Base-by-base conservation (phyloP, 2,113 vertebrate genomes). In the Cyanoliseus patagonus region DNA sequence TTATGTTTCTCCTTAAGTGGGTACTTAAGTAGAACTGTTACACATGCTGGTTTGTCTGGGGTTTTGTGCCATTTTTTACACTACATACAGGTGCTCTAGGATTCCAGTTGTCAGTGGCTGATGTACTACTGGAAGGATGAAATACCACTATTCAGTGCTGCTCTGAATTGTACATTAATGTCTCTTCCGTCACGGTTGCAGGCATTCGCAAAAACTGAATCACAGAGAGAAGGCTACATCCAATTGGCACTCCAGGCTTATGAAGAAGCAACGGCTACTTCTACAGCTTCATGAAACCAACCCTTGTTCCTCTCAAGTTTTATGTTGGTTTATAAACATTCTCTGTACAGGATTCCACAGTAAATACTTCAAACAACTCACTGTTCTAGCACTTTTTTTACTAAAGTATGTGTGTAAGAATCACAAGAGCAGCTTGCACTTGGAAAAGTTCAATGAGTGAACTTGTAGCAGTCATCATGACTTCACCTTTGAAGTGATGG, bases 121-220 rank as follows among this genome's bases (percentile, higher is more conserved):
- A 39, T 51, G 2, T 18, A 27, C 16, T 8, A 24, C 5, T 14
- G 42, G 13, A 55, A 44, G 9, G 25, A 11, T 70, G 20, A 47
- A 62, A 14, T 64, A 41, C 46, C 7, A 15, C 19, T 28, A 16
- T 46, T 41, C 61, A 94, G 1, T 23, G 86, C 14, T 83, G 52
- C 18, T 92, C 5, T 69, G 64, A 49, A 28, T 7, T 44, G 23
- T 75, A 3, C 30, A 27, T 66, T 69, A 63, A 69, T 83, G 33
- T 42, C 24, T 86, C 17, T 55, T 41, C 30, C 89, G 8, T 23
- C n/a, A 5, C 4, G 30, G 57, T 62, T 94, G 90, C 95, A 99
- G 99, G 97, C 98, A 35, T 99, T 99, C 92, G 97, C 97, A 81
- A 98, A 98, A 97, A 98, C 97, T 69, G 99, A 99, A 95, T 98